phyloP scores from a whole-genome alignment of 2,888 invertebrate genomes.

The Cryptocephalus moraei region DNA sequence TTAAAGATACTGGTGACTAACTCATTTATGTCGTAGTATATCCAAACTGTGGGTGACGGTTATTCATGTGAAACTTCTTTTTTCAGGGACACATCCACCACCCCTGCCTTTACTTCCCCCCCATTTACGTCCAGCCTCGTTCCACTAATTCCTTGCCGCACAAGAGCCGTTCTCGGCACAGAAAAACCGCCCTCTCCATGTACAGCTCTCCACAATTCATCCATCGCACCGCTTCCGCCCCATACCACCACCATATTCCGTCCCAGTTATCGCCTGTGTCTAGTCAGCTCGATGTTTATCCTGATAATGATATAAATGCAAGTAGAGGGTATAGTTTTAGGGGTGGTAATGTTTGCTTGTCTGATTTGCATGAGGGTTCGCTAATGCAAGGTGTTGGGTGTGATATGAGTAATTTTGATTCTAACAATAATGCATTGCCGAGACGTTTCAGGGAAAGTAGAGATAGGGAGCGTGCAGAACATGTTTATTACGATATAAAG shows the following conservation, averaged over 20 bases:
- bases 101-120: conserved; percentile 63
- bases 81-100: conserved; percentile 59
- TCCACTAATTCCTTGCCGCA: conserved; percentile 30
- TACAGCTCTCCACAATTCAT: conserved; percentile 34
- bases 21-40: no score
- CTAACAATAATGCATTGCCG: not conserved
- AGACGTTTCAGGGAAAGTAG: conserved; percentile 4
- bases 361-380: not conserved
- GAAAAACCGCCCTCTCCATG: conserved; percentile 32
- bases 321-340: conserved; percentile 28
- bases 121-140: conserved; percentile 21
- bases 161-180: conserved; percentile 31
- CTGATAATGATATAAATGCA: conserved; percentile 30
- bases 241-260: conserved; percentile 22
- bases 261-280: conserved; percentile 20
- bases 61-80: conserved; percentile 2
- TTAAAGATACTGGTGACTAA: no score
- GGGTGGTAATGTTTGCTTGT: conserved; percentile 6
- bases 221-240: conserved; percentile 16
- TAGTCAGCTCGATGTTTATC: conserved; percentile 30
- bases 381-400: not conserved
- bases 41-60: not conserved
- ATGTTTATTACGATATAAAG: conserved; percentile 17
- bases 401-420: not conserved
- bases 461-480: conserved; percentile 6